phyloP scores from a whole-genome alignment of 2,113 vertebrate species.

The Speoplatyrhinus poulsoni region DNA sequence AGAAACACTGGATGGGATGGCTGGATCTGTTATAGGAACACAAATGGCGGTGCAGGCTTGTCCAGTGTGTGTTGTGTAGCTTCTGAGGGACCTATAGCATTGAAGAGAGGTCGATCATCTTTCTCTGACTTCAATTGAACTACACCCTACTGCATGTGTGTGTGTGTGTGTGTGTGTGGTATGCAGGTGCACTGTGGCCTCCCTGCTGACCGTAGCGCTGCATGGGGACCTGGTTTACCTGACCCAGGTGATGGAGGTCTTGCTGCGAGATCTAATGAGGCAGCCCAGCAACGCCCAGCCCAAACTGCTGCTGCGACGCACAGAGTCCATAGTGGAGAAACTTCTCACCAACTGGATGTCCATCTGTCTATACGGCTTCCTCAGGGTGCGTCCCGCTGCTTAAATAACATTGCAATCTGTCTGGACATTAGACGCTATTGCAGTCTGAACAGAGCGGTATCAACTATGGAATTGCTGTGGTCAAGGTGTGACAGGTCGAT shows the following conservation, averaged over 20 bases:
- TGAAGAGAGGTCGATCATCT: too few relatives aligned
- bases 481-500: neutral
- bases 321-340: conserved; percentile 92
- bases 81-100: too few relatives aligned
- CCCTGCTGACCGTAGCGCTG: conserved; percentile 88
- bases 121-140: neutral
- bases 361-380: conserved; percentile 93
- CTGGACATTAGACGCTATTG: neutral
- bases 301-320: conserved; percentile 90
- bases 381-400: conserved; percentile 78
- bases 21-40: too few relatives aligned
- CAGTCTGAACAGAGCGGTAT: neutral
- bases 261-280: conserved; percentile 88
- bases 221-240: conserved; percentile 90
- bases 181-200: conserved; percentile 87
- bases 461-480: neutral
- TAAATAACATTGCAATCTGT: neutral
- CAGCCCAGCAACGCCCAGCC: conserved; percentile 85
- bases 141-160: neutral
- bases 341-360: conserved; percentile 98
- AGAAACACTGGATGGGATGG: too few relatives aligned
- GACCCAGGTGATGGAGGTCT: conserved; percentile 87
- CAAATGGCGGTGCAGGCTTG: too few relatives aligned
- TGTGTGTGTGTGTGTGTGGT: neutral
- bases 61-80: too few relatives aligned